Base-by-base conservation (phyloP, 1,140 invertebrate genomes). In the Halyomorpha halys region DNA sequence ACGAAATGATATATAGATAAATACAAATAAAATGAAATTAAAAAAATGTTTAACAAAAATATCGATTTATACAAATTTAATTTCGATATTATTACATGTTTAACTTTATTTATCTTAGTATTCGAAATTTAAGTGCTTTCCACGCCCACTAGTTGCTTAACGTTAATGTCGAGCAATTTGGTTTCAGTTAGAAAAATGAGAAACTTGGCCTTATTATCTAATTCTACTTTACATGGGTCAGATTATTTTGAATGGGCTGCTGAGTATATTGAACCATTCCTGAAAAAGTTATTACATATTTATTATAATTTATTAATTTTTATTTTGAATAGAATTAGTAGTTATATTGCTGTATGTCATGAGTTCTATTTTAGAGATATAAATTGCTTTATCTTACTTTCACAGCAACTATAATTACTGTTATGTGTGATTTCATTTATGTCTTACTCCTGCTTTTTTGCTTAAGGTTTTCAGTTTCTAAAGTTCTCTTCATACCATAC, bases 401-500 rank as follows among this genome's bases (percentile, higher is more conserved):
- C 25, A 13, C n/a, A 25, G 6, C 27, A 59, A 39, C 34, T 39
- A 11, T 13, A 39, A 39, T 39, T 2, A 13, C 13, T 39, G 1
- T 39, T 39, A 39, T 39, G 34, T 39, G 11, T 13, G 18, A 16
- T 61, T 44, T n/a, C 60, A 19, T 61, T n/a, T 44, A 21, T 5
- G 18, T 21, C 39, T 39, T 61, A 45, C 60, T 18, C 5, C 11
- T 18, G 34, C 44, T 67, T 65, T 68, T 61, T 69, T 68, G 70
- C 75, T 75, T 64, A 73, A 88, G 86, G 63, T 81, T 81, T 69
- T 75, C 80, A 69, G 83, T 89, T 2, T 76, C 75, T 51, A 79
- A 81, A 44, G 74, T 91, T 61, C 72, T 90, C 15, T 91, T 91
- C 76, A 75, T 91, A 39, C 88, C 89, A 1, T 91, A 87, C 77